Conservation (phyloP, 2,113 vertebrate genomes). For the Damaliscus lunatus region DNA sequence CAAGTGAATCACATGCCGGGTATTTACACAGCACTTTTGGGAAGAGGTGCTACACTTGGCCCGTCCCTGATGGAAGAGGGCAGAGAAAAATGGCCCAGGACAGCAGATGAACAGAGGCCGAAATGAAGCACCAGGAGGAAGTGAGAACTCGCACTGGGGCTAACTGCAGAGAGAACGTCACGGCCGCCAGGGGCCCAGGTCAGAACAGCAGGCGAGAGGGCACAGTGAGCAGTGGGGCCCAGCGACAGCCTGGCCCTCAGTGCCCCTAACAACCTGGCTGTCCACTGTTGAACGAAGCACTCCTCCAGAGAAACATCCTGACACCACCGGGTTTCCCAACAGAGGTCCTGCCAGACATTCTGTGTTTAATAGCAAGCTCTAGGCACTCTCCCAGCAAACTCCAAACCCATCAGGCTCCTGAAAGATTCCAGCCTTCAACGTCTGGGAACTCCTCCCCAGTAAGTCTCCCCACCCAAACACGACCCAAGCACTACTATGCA, state of each 20-base stretch:
- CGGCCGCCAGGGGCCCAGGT: not conserved
- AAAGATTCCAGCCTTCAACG: not conserved
- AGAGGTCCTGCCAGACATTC: not conserved
- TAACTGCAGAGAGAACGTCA: not conserved
- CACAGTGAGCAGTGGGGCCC: not conserved
- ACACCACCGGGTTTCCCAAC: not conserved
- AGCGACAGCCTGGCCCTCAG: not conserved
- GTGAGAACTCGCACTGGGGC: not conserved
- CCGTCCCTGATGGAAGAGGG: not conserved
- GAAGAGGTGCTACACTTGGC: not conserved
- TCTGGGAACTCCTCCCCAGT: not conserved
- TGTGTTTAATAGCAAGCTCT: not conserved
- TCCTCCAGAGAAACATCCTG: not conserved
- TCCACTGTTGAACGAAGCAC: not conserved
- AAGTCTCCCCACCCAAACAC: not conserved
- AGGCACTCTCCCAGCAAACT: not conserved
- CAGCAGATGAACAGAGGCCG: not conserved
- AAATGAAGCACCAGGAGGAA: constrained; percentile 8
- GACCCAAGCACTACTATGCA: not conserved
- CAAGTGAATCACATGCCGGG: not conserved
- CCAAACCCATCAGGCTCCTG: not conserved
- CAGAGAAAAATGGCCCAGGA: not conserved
- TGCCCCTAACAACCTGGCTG: not conserved
- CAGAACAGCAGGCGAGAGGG: not conserved
- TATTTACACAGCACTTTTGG: not conserved